Base-by-base conservation (phyloP, 2,888 invertebrate species). In the Zootermopsis nevadensis region DNA sequence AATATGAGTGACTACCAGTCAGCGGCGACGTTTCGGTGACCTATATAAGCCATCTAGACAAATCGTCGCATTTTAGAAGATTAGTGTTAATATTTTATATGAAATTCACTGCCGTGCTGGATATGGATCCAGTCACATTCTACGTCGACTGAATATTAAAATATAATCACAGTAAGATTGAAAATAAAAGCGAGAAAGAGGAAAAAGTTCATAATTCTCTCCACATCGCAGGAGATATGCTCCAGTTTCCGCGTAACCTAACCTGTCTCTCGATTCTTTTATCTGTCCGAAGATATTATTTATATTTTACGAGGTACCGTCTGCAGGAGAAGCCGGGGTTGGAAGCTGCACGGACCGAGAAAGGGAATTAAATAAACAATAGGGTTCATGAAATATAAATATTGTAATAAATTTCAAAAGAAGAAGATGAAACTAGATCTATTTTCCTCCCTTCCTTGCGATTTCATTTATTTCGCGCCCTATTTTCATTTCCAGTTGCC, bases 371-470 rank as follows among this genome's bases (percentile, higher is more conserved):
- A 69, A 69, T 69, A 69, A 69, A 69, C 69, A 69, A 69, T 69
- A 69, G 69, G 69, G 22, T 33, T 33, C 69, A 33, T 69, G 69
- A 69, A 69, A 69, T 69, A 69, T 69, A 69, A 69, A 69, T 69
- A 33, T 69, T 33, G 69, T 69, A 69, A 69, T 69, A 69, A 69
- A 69, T 69, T 69, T 69, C 33, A 69, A 33, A 69, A 33, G 66
- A 66, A 30, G 69, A 69, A 69, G 69, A n/a, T n/a, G n/a, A 69
- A 69, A 69, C 19, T 4, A 33, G 15, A 33, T 69, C 22, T 33
- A 31, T 69, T 33, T 31, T 22, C 33, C 22, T 0, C 22, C 7
- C 10, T 69, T 69, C 33, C 69, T 69, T 69, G 33, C 31, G 30
- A 10, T 69, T 69, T 69, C 69, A 33, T 31, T 69, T 69, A 69